These are phyloP conservation scores for Spinus pinus DNA, from an alignment of 2,797 vertebrate genomes.

Conservation along the genomic window DNA sequence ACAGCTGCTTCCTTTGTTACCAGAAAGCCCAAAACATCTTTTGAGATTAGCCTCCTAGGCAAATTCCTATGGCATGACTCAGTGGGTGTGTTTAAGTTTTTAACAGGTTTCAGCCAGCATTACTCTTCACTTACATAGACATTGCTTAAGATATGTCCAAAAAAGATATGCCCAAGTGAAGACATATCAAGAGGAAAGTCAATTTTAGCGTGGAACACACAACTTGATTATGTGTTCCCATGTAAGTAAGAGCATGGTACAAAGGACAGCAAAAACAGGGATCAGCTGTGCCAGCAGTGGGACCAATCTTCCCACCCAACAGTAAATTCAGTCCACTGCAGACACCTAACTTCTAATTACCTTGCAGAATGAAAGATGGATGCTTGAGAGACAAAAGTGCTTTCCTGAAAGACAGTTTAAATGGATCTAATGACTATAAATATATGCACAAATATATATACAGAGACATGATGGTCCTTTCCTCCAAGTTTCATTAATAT, in stretches of 20 bases:
- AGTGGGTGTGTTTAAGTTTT: constrained; percentile 24
- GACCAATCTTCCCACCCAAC: neutral
- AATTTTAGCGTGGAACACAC: neutral
- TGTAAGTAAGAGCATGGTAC: neutral
- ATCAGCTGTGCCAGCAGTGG: neutral
- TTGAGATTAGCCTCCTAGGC: neutral
- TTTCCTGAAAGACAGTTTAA: neutral
- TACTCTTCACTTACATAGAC: neutral
- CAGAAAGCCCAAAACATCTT: neutral
- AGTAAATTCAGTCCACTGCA: neutral
- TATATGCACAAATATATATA: neutral
- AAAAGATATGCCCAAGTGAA: neutral
- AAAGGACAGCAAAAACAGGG: neutral
- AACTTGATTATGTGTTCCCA: neutral
- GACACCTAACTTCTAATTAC: neutral
- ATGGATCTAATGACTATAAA: neutral
- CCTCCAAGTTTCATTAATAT: neutral
- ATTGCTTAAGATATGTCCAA: constrained; percentile 19
- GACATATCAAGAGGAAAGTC: neutral
- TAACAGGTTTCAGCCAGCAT: neutral
- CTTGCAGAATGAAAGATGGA: neutral
- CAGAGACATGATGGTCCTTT: neutral
- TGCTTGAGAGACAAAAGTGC: neutral
- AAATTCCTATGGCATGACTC: constrained; percentile 25
- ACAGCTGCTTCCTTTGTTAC: constrained; percentile 31